Evolutionary conservation across 2,113 vertebrate genomes (phyloP), one percentile per base, ranked within the genome.

Genomic region (Holacanthus passer): DNA sequence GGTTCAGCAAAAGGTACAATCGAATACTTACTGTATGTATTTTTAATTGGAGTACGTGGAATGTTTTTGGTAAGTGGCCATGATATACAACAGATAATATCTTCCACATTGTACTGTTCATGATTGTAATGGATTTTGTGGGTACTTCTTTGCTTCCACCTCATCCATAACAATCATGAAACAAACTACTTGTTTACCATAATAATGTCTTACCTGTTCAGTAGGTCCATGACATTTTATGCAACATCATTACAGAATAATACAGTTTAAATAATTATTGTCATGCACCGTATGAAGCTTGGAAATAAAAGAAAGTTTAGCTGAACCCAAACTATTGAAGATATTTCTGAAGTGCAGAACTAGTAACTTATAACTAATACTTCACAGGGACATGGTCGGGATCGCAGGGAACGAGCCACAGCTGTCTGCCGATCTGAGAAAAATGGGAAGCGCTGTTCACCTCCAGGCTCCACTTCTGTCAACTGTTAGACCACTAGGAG

Each of bases 401-500:
- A 53, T 63, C 56, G 14, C 31, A 35, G 56, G 60, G 79, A 77
- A 81, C 63, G 50, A 39, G 71, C 41, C 32, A 3, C 45, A 59
- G 68, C 82, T 68, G 79, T 76, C 71, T 79, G 73, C 67, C 76
- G 84, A 87, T 91, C 84, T 91, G 87, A 85, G 65, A 75, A 80
- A 89, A 90, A 75, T 76, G 71, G 76, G 90, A 91, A 90, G 82
- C 58, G 11, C 67, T 48, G 68, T 72, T 48, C 77, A 73, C 74
- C 77, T 83, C 79, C 83, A 79, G 79, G 67, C 75, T 64, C 56
- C 76, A 22, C 73, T 64, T 93, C 84, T 88, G 89, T 93, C 92
- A 94, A 90, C 91, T 89, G 90, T 87, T 84, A 83, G 73, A 88
- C 72, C 79, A 78, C 81, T 69, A 92, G 89, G 78, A 94, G 91